Evolutionary conservation across 2,797 vertebrate genomes (phyloP).

Genomic region (Remorina albescens): DNA sequence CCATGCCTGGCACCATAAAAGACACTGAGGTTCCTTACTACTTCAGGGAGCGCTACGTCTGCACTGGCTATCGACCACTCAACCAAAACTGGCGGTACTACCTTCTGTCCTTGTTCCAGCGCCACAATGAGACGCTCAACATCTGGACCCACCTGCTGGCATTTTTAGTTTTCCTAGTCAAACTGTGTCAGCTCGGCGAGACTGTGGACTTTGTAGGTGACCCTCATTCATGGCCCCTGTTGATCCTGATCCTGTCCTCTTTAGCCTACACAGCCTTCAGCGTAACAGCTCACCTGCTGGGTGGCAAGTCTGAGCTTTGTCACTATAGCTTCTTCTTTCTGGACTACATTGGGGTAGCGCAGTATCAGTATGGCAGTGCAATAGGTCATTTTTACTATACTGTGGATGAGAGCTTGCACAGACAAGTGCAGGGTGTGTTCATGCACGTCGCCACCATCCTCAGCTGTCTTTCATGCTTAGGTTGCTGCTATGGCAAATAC

Average conservation of each 20-base stretch:
- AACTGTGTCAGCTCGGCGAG: slow-evolving; percentile 74
- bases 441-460: slow-evolving; percentile 85
- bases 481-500: slow-evolving; percentile 92
- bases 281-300: slow-evolving; percentile 88
- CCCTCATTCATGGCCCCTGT: slow-evolving; percentile 87
- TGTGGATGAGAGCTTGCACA: slow-evolving; percentile 85
- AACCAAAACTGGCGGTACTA: slow-evolving; percentile 90
- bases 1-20: slow-evolving; percentile 82
- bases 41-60: slow-evolving; percentile 89
- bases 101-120: slow-evolving; percentile 89
- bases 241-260: slow-evolving; percentile 87
- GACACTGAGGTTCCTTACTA: slow-evolving; percentile 86
- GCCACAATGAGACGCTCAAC: slow-evolving; percentile 93
- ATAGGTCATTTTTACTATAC: slow-evolving; percentile 90
- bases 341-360: slow-evolving; percentile 92
- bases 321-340: slow-evolving; percentile 92
- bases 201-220: slow-evolving; percentile 87
- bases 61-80: slow-evolving; percentile 88
- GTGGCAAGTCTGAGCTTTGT: slow-evolving; percentile 89
- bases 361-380: slow-evolving; percentile 93
- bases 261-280: slow-evolving; percentile 88
- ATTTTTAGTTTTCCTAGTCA: slow-evolving; percentile 81
- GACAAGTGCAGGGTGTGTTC: slow-evolving; percentile 78
- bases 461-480: slow-evolving; percentile 89
- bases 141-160: slow-evolving; percentile 93